Evolutionary conservation across 2,113 vertebrate species (phyloP), one percentile per base, ranked within the genome.

Genomic region (Cranoglanis bouderius): DNA sequence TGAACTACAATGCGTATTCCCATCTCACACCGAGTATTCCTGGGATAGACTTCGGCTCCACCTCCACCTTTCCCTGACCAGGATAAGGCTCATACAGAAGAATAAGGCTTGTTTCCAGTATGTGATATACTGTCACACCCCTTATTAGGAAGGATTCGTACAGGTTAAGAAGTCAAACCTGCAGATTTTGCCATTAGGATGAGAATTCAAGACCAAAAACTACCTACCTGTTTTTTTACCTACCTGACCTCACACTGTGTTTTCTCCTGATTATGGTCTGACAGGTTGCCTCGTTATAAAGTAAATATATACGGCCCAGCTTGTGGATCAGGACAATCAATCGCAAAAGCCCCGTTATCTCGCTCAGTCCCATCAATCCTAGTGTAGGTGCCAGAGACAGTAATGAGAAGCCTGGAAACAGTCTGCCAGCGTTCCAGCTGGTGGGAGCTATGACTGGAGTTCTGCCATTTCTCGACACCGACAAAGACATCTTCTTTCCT

Each of bases 401-500:
- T 78, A 90, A 91, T 85, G 82, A 89, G 90, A 65, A 77, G 67
- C 59, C 40, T 75, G 83, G 82, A 67, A 51, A 63, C 53, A 67
- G 72, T 72, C 65, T 88, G 87, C 85, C 75, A 82, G 63, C 46
- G 65, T 82, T 87, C 87, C 91, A 91, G 90, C 63, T 91, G 87
- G 88, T 85, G 51, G 63, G 88, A 72, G 78, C 74, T 35, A 49
- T 70, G 88, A 87, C 82, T 89, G 90, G 90, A 85, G 24, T 90
- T 6, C 85, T 32, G 85, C 88, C 90, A 89, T 89, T 63, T 86
- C 67, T 74, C 74, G 46, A 78, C 77, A 89, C 61, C 87, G 78
- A 90, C 85, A 90, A 87, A 89, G 88, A 89, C 70, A 70, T 90
- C 88, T 55, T 83, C 87, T 84, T 80, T 87, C 80, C 32, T 81